phyloP scores from a whole-genome alignment of 2,888 invertebrate species.

The Vesta saturnalis region DNA sequence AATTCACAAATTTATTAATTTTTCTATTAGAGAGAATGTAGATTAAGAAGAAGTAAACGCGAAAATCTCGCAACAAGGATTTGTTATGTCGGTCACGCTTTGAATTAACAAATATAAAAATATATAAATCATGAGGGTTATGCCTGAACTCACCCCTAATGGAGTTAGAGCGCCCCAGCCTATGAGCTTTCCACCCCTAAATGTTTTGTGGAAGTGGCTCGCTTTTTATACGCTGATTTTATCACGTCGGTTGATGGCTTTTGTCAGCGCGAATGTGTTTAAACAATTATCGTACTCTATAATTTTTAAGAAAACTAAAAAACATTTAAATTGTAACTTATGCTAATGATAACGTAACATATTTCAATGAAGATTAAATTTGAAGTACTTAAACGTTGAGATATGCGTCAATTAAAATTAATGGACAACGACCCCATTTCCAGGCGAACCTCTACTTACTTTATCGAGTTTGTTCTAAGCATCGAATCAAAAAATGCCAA shows the following conservation, averaged over 20 bases:
- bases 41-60: constrained; percentile 16
- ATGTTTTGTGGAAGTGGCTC: constrained; percentile 41
- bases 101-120: constrained; percentile 49
- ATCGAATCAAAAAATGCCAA: constrained; percentile 15
- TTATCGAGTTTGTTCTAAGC: constrained; percentile 12
- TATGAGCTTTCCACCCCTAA: constrained; percentile 45
- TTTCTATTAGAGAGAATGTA: not conserved
- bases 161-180: constrained; percentile 42
- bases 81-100: constrained; percentile 44
- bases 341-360: not conserved
- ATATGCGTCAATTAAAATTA: constrained; percentile 12
- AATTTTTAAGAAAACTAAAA: constrained; percentile 22
- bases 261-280: constrained; percentile 41
- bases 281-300: constrained; percentile 37
- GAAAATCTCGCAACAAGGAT: constrained; percentile 35
- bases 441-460: constrained; percentile 2
- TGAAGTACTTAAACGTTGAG: constrained; percentile 5
- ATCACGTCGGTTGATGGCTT: constrained; percentile 42
- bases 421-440: constrained; percentile 15
- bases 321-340: not conserved
- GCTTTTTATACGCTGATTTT: constrained; percentile 42
- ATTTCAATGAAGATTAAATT: constrained; percentile 2
- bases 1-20: constrained; percentile 3
- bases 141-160: constrained; percentile 45
- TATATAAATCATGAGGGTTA: constrained; percentile 47